These are phyloP conservation scores for Dipodomys merriami DNA, from an alignment of 2,113 vertebrate genomes.

Conservation along the genomic window DNA sequence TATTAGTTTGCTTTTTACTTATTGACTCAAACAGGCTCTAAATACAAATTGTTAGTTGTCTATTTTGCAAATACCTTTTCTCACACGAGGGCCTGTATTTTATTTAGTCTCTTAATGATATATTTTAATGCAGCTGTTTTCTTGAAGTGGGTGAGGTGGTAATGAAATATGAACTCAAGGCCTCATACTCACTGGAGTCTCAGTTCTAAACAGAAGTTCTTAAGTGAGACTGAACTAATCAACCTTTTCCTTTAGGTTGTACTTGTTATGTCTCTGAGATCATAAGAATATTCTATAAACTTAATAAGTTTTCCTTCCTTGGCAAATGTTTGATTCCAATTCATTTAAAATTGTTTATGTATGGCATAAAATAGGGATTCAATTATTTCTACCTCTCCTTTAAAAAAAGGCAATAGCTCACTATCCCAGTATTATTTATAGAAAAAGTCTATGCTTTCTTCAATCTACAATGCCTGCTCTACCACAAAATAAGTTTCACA, in stretches of 20 bases:
- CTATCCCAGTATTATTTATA: background rate
- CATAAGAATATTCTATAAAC: background rate
- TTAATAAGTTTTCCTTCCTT: background rate
- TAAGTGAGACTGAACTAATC: background rate
- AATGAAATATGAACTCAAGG: too few relatives aligned
- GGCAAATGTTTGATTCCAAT: constrained; percentile 15
- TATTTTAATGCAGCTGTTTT: background rate
- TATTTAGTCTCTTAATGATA: background rate
- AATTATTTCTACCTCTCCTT: background rate
- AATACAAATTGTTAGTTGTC: background rate
- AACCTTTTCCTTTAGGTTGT: background rate
- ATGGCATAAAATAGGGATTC: background rate
- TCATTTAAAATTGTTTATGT: background rate
- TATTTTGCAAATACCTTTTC: constrained; percentile 12
- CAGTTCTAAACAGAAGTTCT: background rate
- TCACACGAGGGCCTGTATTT: background rate
- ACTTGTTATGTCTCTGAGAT: background rate
- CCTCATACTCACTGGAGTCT: too few relatives aligned
- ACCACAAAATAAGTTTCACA: background rate
- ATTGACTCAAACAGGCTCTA: background rate
- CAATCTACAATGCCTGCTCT: constrained; percentile 1
- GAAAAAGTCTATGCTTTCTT: background rate
- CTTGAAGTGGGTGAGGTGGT: too few relatives aligned
- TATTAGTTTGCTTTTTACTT: background rate
- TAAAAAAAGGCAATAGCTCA: background rate